Evolutionary conservation across 2,888 invertebrate genomes (phyloP), one percentile per base, ranked within the genome.

Genomic region (Latrodectus hesperus): DNA sequence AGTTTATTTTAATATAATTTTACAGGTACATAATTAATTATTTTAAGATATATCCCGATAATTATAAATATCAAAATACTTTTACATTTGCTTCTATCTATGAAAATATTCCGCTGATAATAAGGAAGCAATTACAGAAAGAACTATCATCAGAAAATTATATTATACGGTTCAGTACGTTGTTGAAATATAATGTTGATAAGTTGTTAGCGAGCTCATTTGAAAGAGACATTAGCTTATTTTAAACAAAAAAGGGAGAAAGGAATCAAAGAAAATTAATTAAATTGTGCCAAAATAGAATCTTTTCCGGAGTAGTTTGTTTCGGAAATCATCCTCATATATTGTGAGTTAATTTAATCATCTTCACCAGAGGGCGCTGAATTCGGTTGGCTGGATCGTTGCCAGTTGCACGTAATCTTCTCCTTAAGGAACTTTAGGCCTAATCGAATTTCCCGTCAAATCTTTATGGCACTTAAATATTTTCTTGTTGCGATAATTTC

Each of bases 391-490:
- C 67, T 84, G 84, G 84, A 84, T 84, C 71, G 78, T 84, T 84
- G 84, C 84, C 84, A 84, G 78, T 73, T 65, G 77, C 78, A 73
- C 77, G 84, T 84, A 84, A 84, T 78, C 77, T 78, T 84, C 67
- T 78, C 73, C 76, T 84, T 84, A 84, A 84, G 67, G 78, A 84
- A 84, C 84, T 84, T 84, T 84, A 84, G 84, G 84, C 84, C 77
- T 84, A 84, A 84, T 84, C 84, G 84, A 84, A 84, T 84, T 84
- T 84, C 78, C 77, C 77, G 77, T 84, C 84, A 84, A 84, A 84
- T 84, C 84, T 84, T 84, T 84, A 84, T 84, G 84, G 84, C 84
- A 84, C 84, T 84, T 84, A 84, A 84, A 84, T 84, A 84, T 84
- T 84, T 84, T 84, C 84, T 84, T 84, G 77, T 73, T 77, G 77